These are phyloP conservation scores for Vidua chalybeata DNA, from an alignment of 2,113 vertebrate species.

Conservation along the genomic window DNA sequence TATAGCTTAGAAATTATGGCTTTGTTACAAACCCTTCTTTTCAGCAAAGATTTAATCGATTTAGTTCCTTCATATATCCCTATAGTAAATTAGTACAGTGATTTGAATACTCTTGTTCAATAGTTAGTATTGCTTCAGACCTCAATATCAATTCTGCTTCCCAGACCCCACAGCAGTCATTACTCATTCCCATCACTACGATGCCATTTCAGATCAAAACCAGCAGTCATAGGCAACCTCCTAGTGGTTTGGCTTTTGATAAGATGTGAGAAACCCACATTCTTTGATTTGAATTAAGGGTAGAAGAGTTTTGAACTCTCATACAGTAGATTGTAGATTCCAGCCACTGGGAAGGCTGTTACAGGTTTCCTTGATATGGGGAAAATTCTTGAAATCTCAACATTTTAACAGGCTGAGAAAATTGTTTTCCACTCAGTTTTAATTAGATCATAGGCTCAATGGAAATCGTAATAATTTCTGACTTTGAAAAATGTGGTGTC, in stretches of 20 bases:
- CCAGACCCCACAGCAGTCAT: not conserved
- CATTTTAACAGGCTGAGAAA: slow-evolving; percentile 22
- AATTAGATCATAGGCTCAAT: slow-evolving; percentile 27
- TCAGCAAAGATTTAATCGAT: not conserved
- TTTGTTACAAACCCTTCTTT: not conserved
- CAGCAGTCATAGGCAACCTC: not conserved
- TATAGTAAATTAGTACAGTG: not conserved
- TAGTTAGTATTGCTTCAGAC: not conserved
- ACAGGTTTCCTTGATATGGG: not conserved
- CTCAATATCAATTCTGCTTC: not conserved
- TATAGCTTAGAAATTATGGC: not conserved
- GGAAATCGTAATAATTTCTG: slow-evolving; percentile 62
- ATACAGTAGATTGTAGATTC: not conserved
- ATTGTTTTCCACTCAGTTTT: slow-evolving; percentile 44
- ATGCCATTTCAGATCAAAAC: not conserved
- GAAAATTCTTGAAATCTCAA: slow-evolving; percentile 14
- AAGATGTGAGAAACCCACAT: not conserved
- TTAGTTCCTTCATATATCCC: not conserved
- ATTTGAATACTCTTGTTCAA: not conserved
- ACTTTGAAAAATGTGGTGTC: slow-evolving; percentile 63
- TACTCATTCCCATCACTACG: not conserved
- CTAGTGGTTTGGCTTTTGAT: not conserved
- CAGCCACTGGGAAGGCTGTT: not conserved
- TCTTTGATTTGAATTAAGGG: not conserved
- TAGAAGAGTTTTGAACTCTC: not conserved